Conservation (phyloP, 2,113 vertebrate genomes). For the Odocoileus hemionus region DNA sequence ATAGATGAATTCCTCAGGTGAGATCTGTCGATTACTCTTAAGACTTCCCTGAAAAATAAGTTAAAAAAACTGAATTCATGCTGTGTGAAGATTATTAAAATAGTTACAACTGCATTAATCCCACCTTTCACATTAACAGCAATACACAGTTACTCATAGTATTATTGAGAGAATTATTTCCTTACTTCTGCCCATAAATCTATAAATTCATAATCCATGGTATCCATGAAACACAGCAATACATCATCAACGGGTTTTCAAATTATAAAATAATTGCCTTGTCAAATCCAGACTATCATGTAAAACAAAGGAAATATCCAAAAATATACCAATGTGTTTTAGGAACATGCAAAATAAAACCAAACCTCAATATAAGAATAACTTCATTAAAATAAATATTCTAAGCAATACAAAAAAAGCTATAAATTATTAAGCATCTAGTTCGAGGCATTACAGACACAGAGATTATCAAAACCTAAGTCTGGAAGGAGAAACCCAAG, state of each 20-base stretch:
- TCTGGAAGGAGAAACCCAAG: not conserved
- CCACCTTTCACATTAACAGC: not conserved
- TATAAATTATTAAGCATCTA: not conserved
- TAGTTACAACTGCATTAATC: not conserved
- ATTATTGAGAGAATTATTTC: not conserved
- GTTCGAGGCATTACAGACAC: not conserved
- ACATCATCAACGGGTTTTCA: not conserved
- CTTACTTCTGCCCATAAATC: not conserved
- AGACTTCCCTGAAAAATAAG: constrained; percentile 87
- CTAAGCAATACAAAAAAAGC: not conserved
- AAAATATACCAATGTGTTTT: not conserved
- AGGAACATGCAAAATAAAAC: not conserved
- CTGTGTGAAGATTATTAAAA: constrained; percentile 26
- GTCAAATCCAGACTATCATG: not conserved
- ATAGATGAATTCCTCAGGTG: constrained; percentile 93
- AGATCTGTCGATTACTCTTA: constrained; percentile 90
- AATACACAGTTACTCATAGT: not conserved
- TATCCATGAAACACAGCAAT: not conserved
- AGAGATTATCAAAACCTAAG: not conserved
- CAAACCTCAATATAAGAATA: not conserved
- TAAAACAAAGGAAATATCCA: not conserved
- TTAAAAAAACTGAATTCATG: not conserved
- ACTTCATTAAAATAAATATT: not conserved
- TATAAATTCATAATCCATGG: not conserved
- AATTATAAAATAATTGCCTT: not conserved